These are phyloP conservation scores for Macrophya annulata DNA, from an alignment of 2,888 invertebrate genomes.

Conservation along the genomic window DNA sequence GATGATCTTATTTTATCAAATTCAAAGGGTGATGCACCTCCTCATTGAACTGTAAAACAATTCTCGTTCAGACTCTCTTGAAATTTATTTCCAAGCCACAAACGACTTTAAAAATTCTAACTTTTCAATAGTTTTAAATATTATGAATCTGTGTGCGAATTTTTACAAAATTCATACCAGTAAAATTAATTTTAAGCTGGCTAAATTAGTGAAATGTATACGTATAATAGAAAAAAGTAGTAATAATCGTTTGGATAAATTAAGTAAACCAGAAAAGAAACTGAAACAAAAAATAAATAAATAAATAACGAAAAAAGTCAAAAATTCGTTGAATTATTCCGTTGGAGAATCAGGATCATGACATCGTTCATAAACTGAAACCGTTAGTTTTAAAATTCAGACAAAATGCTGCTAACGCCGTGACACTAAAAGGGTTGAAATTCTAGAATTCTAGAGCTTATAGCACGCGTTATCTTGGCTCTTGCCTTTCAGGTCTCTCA, in stretches of 20 bases:
- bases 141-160: neutral
- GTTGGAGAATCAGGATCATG: neutral
- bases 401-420: neutral
- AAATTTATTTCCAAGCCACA: no score
- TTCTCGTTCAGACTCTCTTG: no score
- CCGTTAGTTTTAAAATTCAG: neutral
- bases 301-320: neutral
- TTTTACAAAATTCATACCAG: neutral
- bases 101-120: no score
- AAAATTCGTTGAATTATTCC: neutral
- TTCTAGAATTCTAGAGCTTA: constrained; percentile 25
- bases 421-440: constrained; percentile 44
- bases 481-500: constrained; percentile 19
- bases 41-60: no score
- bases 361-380: neutral
- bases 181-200: neutral
- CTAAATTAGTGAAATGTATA: neutral
- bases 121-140: no score
- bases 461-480: constrained; percentile 35
- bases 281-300: no score
- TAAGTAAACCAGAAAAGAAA: neutral
- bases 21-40: no score
- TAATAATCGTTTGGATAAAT: neutral
- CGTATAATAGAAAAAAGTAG: neutral
- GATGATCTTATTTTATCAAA: no score